Conservation (phyloP, 2,113 vertebrate species). For the Tachysurus vachellii region DNA sequence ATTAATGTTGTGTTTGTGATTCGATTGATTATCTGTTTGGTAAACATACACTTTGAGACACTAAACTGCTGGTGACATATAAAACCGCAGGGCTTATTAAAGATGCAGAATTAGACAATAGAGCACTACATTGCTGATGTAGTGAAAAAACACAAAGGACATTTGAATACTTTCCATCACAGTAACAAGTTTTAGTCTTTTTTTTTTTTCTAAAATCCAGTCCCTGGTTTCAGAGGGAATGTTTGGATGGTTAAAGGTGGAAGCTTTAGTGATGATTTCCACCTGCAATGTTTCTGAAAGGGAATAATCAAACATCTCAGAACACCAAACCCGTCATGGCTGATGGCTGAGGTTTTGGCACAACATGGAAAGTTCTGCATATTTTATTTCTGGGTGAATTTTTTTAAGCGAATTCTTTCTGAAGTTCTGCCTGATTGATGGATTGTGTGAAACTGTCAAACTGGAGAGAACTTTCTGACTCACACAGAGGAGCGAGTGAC, state of each 20-base stretch:
- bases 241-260: neutral
- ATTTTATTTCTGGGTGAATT: neutral
- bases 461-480: conserved; percentile 49
- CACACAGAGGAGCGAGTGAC: conserved; percentile 42
- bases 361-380: neutral
- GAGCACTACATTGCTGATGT: neutral
- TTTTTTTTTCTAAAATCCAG: neutral
- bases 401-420: conserved; percentile 24
- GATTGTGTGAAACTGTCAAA: conserved; percentile 48
- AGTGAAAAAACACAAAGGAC: neutral
- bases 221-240: neutral
- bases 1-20: neutral
- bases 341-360: neutral
- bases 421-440: conserved; percentile 25
- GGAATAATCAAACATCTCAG: neutral
- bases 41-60: neutral
- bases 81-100: neutral
- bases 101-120: neutral
- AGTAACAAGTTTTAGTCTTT: neutral
- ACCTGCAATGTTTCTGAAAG: neutral
- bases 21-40: neutral
- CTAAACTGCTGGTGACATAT: neutral
- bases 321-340: neutral
- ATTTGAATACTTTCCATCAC: neutral
- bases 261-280: neutral